Base-by-base conservation (phyloP, 2,797 vertebrate genomes). In the Cyclura pinguis region DNA sequence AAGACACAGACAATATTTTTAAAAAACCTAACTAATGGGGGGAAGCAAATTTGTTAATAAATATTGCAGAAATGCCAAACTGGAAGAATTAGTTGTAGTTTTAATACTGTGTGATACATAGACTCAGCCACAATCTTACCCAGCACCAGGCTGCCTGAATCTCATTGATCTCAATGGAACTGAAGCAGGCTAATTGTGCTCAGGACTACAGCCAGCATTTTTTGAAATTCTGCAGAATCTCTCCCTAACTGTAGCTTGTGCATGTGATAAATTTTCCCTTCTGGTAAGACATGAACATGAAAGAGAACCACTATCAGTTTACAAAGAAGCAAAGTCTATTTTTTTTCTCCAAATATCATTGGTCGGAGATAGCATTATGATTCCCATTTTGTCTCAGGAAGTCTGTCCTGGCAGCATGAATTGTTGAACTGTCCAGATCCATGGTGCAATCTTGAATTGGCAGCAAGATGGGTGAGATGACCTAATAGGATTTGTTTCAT, bases 271-370 rank as follows among this genome's bases (percentile, higher is more conserved):
- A 38, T 88, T 95, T 95, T 88, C 74, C 90, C 42, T 95, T 80
- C 92, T 91, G 87, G 55, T 20, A 85, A 83, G 91, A 87, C 84
- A 77, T 0, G 83, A 83, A 95, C 94, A 93, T 96, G 91, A 96
- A 96, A 96, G 93, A 85, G 80, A 81, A 89, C 88, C 24, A 89
- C 94, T 96, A 96, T 96, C 95, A 88, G 91, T 84, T 80, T 0
- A 52, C 0, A 2, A 76, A 78, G 80, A 86, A 93, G 93, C 89
- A 78, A 93, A 92, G 27, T 10, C 72, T 0, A 84, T 87, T 89
- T 59, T 0, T 1, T 84, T 55, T 92, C 27, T 69, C 85, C 92
- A 86, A 67, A 29, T 42, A 78, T 72, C 20, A 57, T 84, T 84
- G 38, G 88, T 88, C 92, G 16, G n/a, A 87, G 92, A 92, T 93